phyloP scores from a whole-genome alignment of 2,113 vertebrate species.

The Fregata magnificens region DNA sequence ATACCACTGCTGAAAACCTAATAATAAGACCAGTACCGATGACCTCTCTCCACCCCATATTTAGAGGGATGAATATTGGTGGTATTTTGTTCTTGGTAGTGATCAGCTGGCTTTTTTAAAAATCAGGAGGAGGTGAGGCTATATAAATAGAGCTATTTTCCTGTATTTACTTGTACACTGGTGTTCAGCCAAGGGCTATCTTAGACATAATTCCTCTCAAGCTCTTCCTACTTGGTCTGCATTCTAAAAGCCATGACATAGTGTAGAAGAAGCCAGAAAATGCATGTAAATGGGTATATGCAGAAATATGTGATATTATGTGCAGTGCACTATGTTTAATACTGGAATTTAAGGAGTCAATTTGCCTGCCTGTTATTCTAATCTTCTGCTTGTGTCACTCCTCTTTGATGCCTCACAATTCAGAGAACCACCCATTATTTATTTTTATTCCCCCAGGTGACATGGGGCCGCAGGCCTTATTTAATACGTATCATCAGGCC shows the following conservation, averaged over 20 bases:
- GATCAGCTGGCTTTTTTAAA: not conserved
- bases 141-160: not conserved
- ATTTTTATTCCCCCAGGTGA: not conserved
- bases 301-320: not conserved
- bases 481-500: not conserved
- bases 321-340: not conserved
- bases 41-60: not conserved
- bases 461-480: not conserved
- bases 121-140: not conserved
- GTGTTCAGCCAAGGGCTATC: not conserved
- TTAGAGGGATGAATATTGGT: not conserved
- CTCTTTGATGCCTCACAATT: not conserved
- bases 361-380: not conserved
- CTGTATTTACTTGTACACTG: not conserved
- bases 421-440: slow-evolving; percentile 2
- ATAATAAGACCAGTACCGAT: not conserved
- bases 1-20: not conserved
- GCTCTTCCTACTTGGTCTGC: not conserved
- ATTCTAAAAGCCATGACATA: not conserved
- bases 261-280: not conserved
- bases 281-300: not conserved
- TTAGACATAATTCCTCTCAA: not conserved
- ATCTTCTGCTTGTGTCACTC: not conserved
- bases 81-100: not conserved
- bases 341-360: not conserved